Conservation (phyloP, 2,888 invertebrate species). For the Luperina testacea region DNA sequence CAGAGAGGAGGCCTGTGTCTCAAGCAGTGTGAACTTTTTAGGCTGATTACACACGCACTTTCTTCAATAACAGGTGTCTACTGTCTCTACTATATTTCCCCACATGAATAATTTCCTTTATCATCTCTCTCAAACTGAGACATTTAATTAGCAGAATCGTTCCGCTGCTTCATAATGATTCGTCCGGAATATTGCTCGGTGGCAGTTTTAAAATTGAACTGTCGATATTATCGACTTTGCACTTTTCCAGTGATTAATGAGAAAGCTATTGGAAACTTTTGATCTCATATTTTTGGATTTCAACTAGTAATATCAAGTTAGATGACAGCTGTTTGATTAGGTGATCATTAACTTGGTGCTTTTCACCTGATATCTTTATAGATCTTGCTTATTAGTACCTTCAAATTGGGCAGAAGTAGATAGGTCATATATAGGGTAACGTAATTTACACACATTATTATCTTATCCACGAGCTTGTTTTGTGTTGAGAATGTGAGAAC, state of each 20-base stretch:
- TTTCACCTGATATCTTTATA: neutral
- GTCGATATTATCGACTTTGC: slow-evolving; percentile 50
- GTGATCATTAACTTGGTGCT: slow-evolving; percentile 6
- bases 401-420: neutral
- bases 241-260: slow-evolving; percentile 58
- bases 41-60: neutral
- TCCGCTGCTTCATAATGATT: slow-evolving; percentile 26
- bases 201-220: slow-evolving; percentile 63
- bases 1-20: neutral
- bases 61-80: neutral
- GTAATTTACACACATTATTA: neutral
- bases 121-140: slow-evolving; percentile 14
- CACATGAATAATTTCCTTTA: neutral
- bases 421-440: too few relatives aligned
- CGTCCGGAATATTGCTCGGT: slow-evolving; percentile 35
- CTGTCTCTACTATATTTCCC: neutral
- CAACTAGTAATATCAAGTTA: slow-evolving; percentile 19
- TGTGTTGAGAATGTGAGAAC: too few relatives aligned
- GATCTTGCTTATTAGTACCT: neutral
- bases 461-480: too few relatives aligned
- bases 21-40: neutral
- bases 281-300: slow-evolving; percentile 38
- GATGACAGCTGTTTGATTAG: slow-evolving; percentile 24
- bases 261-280: slow-evolving; percentile 37
- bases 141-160: slow-evolving; percentile 40